Conservation (phyloP, 2,888 invertebrate genomes). For the Diplolepis rosae region DNA sequence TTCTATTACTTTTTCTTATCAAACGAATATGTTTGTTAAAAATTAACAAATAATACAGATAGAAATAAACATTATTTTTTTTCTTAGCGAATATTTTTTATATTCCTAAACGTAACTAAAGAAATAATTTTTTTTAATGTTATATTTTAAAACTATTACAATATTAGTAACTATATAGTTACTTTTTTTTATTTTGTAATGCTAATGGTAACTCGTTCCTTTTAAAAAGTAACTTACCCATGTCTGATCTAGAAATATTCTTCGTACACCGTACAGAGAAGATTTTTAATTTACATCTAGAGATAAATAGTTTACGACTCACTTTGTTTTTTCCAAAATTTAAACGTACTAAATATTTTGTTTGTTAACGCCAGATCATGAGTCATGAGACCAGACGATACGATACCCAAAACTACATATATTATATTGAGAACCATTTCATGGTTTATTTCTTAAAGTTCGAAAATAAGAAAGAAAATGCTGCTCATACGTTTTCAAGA, state of each 20-base stretch:
- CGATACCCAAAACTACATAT: not conserved
- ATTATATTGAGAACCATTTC: constrained; percentile 33
- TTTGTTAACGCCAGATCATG: constrained; percentile 12
- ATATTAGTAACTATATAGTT: no score
- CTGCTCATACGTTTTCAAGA: constrained; percentile 65
- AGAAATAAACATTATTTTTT: no score
- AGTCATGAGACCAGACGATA: not conserved
- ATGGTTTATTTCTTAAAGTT: constrained; percentile 63
- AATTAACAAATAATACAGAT: no score
- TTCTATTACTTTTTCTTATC: no score
- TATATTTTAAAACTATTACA: no score
- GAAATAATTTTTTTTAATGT: no score
- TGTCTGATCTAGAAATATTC: not conserved
- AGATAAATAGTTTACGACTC: not conserved
- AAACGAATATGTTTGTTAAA: no score
- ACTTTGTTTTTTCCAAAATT: not conserved
- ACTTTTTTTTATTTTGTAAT: no score
- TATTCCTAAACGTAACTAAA: no score
- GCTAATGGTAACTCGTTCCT: no score
- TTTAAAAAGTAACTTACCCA: no score
- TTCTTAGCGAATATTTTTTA: no score
- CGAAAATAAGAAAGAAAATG: constrained; percentile 66
- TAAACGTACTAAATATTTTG: constrained; percentile 21
- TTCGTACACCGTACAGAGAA: not conserved
- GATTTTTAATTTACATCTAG: not conserved